Evolutionary conservation across 2,888 invertebrate genomes (phyloP), one percentile per base, ranked within the genome.

Genomic region (Suillia variegata): DNA sequence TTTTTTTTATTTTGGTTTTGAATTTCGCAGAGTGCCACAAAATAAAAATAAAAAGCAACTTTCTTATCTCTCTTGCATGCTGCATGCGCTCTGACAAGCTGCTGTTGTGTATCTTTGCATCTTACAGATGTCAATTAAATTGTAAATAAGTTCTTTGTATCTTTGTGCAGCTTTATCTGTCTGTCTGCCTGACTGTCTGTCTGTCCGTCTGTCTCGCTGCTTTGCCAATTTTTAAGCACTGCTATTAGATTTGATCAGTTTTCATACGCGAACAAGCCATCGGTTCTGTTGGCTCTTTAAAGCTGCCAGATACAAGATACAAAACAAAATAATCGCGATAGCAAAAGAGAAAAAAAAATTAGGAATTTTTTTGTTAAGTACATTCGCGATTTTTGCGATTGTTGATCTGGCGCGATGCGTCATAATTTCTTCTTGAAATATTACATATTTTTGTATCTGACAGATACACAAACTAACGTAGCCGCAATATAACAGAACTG

Each of bases 381-480:
- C 33, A 50, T 47, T 8, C 22, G 38, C 47, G 17, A 26, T 26
- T 10, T 26, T 26, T 26, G 26, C 26, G 26, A 26, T 26, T 26
- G 26, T 45, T 18, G 21, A 50, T 56, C 55, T 51, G 58, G 45
- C 54, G 58, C 55, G 58, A 67, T 65, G 64, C 62, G 64, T 67
- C 64, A 63, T 58, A 58, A 61, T 63, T 67, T n/a, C n/a, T 65
- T 61, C 58, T 63, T 61, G 59, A 65, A 62, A 63, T 63, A 62
- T 58, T 54, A 54, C 34, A 34, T 53, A 42, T 58, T n/a, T n/a
- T 56, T 54, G 58, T 62, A 65, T 61, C 65, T 65, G 65, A 59
- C 62, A 62, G 62, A 61, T 63, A 63, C 62, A 61, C 60, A 26
- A 26, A n/a, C n/a, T n/a, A n/a, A n/a, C n/a, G 38, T 15, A 61